Evolutionary conservation across 2,888 invertebrate species (phyloP).

Genomic region (Drosophila formosana): DNA sequence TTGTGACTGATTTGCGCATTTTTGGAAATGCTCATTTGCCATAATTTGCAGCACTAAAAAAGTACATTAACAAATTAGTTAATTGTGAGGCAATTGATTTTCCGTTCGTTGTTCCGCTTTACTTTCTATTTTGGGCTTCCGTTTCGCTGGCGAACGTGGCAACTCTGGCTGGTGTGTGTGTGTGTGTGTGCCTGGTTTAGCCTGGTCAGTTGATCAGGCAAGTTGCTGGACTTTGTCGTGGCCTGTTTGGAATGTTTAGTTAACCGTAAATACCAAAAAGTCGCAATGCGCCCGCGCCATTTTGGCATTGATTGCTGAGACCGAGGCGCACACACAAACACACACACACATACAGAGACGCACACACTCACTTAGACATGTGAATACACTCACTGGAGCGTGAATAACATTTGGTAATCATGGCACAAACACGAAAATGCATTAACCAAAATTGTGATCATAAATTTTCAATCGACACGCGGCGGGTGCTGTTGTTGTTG

Average conservation of each 20-base stretch:
- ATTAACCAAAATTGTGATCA: conserved; percentile 85
- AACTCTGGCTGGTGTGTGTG: conserved; percentile 7
- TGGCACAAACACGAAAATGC: conserved; percentile 85
- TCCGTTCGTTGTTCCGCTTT: background rate
- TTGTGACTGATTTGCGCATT: conserved; percentile 1
- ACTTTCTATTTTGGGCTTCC: conserved; percentile 4
- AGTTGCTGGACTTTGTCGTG: conserved; percentile 56
- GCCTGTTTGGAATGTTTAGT: conserved; percentile 73
- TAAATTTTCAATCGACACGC: conserved; percentile 84
- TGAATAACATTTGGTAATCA: conserved; percentile 84
- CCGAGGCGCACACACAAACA: conserved; percentile 37
- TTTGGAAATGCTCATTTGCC: background rate
- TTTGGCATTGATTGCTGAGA: conserved; percentile 74
- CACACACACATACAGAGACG: conserved; percentile 12
- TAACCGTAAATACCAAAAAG: conserved; percentile 75
- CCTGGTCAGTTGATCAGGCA: conserved; percentile 26
- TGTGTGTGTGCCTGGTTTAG: conserved; percentile 13
- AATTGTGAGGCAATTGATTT: conserved; percentile 1
- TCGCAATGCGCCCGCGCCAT: conserved; percentile 74
- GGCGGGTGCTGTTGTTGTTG: conserved; percentile 64
- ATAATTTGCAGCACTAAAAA: conserved; percentile 14
- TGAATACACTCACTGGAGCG: conserved; percentile 73
- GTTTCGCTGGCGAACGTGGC: conserved; percentile 2
- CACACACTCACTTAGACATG: conserved; percentile 36
- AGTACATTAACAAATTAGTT: conserved; percentile 20